Evolutionary conservation across 2,888 invertebrate species (phyloP).

Genomic region (Campaea margaritaria): DNA sequence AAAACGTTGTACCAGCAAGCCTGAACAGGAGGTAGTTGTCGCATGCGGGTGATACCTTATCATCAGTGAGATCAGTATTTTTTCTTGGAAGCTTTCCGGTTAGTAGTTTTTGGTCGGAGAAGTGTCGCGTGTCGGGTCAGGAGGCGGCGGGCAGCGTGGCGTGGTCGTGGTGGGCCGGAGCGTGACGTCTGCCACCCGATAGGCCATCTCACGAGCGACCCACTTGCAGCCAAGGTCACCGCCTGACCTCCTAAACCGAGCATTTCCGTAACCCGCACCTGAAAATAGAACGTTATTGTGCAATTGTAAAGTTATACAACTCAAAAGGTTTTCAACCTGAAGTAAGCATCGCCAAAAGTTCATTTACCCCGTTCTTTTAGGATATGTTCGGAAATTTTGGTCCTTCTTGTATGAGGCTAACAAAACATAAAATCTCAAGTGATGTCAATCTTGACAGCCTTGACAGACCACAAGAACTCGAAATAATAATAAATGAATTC

Average conservation of each 20-base stretch:
- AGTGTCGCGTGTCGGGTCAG: conserved; percentile 34
- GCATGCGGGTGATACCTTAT: conserved; percentile 21
- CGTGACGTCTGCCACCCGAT: conserved; percentile 84
- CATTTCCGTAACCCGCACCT: conserved; percentile 64
- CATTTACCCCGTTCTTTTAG: conserved; percentile 33
- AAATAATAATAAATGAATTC: conserved; percentile 49
- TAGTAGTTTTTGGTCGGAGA: conserved; percentile 10
- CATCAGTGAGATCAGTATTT: conserved; percentile 12
- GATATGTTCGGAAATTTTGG: conserved; percentile 27
- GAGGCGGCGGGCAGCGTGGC: conserved; percentile 32
- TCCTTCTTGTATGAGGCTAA: conserved; percentile 6
- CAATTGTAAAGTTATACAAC: conserved; percentile 37
- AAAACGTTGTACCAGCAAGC: conserved; percentile 9
- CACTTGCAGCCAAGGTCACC: conserved; percentile 81
- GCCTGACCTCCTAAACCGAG: conserved; percentile 77
- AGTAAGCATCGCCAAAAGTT: conserved; percentile 9
- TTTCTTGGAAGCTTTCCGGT: conserved; percentile 24
- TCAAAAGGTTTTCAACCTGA: conserved; percentile 26
- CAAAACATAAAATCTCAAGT: conserved; percentile 29
- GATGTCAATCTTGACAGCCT: conserved; percentile 31
- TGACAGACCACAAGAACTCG: conserved; percentile 39
- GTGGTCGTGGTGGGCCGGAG: conserved; percentile 61
- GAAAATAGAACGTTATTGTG: conserved; percentile 51
- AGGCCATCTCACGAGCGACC: conserved; percentile 84
- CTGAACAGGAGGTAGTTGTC: conserved; percentile 26